Percentiles rank a stretch among this genome's conserved stretches.
Conservation (phyloP, 1,140 invertebrate species). For the Drosophila ambigua region DNA sequence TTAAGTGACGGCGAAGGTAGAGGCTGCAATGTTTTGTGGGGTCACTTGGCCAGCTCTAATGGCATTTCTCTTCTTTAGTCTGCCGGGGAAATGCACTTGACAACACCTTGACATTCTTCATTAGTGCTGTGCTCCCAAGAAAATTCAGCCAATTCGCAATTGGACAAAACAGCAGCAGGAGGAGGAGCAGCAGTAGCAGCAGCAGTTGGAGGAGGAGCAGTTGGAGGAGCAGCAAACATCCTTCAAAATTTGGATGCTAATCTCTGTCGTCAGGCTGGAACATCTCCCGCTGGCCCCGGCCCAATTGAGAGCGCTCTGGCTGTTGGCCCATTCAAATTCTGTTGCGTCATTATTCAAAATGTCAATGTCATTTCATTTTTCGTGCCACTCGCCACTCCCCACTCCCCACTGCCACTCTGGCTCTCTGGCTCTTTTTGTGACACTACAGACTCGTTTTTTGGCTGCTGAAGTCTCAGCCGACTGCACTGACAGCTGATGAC, state of each 20-base stretch:
- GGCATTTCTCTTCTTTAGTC: slow-evolving; percentile 36
- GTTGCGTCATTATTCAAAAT: slow-evolving; percentile 80
- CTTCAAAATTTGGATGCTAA: slow-evolving; percentile 54
- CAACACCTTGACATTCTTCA: slow-evolving; percentile 79
- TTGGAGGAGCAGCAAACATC: slow-evolving; percentile 20
- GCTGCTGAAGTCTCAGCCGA: slow-evolving; percentile 68
- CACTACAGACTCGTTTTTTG: slow-evolving; percentile 56
- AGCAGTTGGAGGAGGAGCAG: slow-evolving; percentile 13
- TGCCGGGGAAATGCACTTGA: slow-evolving; percentile 69
- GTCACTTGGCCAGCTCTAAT: slow-evolving; percentile 48
- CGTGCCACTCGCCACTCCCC: too few relatives aligned
- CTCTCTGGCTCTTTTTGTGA: slow-evolving; percentile 35
- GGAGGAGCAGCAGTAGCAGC: slow-evolving; percentile 7
- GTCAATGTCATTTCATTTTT: slow-evolving; percentile 74
- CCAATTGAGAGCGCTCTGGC: slow-evolving; percentile 31
- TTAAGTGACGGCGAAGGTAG: slow-evolving; percentile 34
- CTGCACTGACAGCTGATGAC: slow-evolving; percentile 71
- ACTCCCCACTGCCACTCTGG: not conserved
- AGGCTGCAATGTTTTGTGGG: slow-evolving; percentile 7
- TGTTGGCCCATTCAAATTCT: slow-evolving; percentile 20
- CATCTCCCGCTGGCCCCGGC: slow-evolving; percentile 29
- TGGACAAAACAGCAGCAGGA: slow-evolving; percentile 25
- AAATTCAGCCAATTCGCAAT: slow-evolving; percentile 37
- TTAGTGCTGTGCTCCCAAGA: slow-evolving; percentile 40
- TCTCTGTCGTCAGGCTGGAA: slow-evolving; percentile 42